Base-by-base conservation (phyloP, 2,113 vertebrate species). In the Ellobius talpinus region DNA sequence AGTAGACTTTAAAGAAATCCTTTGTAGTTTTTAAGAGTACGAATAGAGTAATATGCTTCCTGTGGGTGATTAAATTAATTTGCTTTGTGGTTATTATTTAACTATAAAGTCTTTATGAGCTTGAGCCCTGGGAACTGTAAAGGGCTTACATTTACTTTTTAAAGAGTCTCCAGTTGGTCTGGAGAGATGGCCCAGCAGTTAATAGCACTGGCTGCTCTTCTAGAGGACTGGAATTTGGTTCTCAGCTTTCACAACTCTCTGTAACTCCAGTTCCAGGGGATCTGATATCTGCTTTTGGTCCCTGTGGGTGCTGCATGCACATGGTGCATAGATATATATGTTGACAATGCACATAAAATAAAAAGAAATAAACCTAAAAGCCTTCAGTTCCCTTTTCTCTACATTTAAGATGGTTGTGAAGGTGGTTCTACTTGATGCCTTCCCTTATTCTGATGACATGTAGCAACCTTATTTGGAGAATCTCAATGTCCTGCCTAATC, bases 1-100 rank as follows among this genome's bases (percentile, higher is more conserved):
- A 91, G 87, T 47, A 55, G 79, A 90, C 88, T 95, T 95, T 84
- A 89, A 96, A 93, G 47, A 90, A 96, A 79, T 85, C 42, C 10
- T 95, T 66, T 74, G 14, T 81, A 90, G 55, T 84, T 90, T 55
- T 95, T 47, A 39, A 39, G 58, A 21, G 7, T 66, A 23, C 47
- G 76, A 94, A 70, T 19, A 50, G 50, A 90, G n/a, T 19, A 76
- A 36, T 63, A 29, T 96, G 68, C 47, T 70, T 96, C 79, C 45
- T 85, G 50, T 77, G 24, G n/a, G 63, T 77, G 76, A 88, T 90
- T 78, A 74, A 94, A 96, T 94, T 81, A 89, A 61, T 90, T 86
- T 92, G 21, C 61, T 74, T 91, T 87, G 74, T 72, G 91, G 73
- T 90, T 90, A 79, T 73, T 89, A 73, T 79, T 79, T 89, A 61